Base-by-base conservation (phyloP, 2,113 vertebrate genomes). In the Cairina moschata region DNA sequence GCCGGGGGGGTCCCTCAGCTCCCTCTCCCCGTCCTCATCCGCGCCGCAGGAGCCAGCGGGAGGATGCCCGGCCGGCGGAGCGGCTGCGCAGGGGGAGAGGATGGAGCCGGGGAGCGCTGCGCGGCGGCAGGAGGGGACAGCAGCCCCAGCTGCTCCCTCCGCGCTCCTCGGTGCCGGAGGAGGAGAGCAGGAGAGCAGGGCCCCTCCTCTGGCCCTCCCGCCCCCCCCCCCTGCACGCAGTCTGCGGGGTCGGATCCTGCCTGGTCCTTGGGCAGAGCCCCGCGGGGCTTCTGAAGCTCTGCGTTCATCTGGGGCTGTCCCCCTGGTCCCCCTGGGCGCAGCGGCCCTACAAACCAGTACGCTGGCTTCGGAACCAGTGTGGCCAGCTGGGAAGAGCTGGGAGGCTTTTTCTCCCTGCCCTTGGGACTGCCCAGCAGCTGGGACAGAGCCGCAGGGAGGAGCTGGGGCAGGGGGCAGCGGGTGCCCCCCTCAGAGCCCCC, bases 171-270 rank as follows among this genome's bases (percentile, higher is more conserved):
- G 48, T 31, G 28, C 42, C 8, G 10, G 2, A 69, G 60, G 46
- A 67, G 80, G 31, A 20, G 42, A 80, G 59, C 9, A 67, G 76
- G 28, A 20, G 42, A 80, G 59, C 9, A 6, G 79, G 72, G 82
- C 83, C 74, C 96, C 94, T 92, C 94, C 95, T 90, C 91, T 22
- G 93, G 77, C 52, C 65, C 89, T 81, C 90, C 88, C 32, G 10
- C 69, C 94, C 85, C 88, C 88, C n/a, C n/a, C 93, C 63, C 92
- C 90, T 40, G 85, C 48, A 25, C 82, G 29, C 44, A 5, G 78
- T 91, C 12, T 10, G 55, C 72, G 28, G 73, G 17, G 78, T 77
- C 76, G 67, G 50, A 5, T 88, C 56, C 90, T 85, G 40, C 56
- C 20, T 5, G 67, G 38, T 52, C 87, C 81, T 14, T 36, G 9